Evolutionary conservation across 2,113 vertebrate genomes (phyloP).

Genomic region (Mixornis gularis): DNA sequence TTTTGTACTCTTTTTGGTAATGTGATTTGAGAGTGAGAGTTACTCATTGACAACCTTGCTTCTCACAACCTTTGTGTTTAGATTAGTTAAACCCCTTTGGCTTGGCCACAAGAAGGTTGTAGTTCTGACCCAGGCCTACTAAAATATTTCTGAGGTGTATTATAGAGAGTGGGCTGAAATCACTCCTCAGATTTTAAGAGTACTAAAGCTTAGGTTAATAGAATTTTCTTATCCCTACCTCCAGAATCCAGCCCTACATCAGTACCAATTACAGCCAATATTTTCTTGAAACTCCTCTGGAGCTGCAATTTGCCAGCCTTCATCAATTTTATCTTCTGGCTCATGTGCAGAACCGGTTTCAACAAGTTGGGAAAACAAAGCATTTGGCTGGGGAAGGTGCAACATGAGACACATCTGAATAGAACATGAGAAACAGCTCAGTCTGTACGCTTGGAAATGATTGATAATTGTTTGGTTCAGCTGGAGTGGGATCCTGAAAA

Average conservation of each 20-base stretch:
- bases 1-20: not conserved
- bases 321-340: not conserved
- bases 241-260: not conserved
- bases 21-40: not conserved
- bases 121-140: not conserved
- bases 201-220: not conserved
- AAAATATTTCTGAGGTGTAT: not conserved
- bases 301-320: not conserved
- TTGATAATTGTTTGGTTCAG: not conserved
- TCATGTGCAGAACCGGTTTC: not conserved
- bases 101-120: not conserved
- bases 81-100: not conserved
- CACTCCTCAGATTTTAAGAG: not conserved
- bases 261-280: not conserved
- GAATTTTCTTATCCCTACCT: not conserved
- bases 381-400: not conserved
- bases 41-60: not conserved
- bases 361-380: not conserved
- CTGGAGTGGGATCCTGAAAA: not conserved
- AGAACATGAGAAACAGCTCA: not conserved
- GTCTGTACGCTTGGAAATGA: not conserved
- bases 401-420: not conserved
- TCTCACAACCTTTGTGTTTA: not conserved
- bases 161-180: not conserved
- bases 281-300: not conserved